Conservation (phyloP, 2,797 vertebrate genomes). For the Muscicapa comitata region DNA sequence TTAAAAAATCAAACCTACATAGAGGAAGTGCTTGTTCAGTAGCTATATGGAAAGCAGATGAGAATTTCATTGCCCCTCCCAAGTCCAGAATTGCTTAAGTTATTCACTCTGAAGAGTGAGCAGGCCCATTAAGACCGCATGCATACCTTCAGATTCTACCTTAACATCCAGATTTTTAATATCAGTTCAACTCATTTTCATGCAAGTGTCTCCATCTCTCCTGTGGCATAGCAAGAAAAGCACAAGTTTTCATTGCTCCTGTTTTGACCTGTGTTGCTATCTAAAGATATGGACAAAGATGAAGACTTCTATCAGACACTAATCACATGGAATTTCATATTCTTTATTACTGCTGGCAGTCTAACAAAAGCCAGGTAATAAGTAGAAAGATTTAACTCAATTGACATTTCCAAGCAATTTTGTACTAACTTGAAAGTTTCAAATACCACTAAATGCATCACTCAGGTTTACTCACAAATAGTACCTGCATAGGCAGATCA, state of each 20-base stretch:
- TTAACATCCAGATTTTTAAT: neutral
- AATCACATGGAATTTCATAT: neutral
- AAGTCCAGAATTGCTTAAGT: neutral
- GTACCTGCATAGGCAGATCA: neutral
- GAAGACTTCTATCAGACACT: neutral
- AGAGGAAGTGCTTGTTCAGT: neutral
- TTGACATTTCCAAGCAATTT: neutral
- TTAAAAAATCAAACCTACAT: neutral
- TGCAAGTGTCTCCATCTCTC: neutral
- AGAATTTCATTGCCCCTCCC: neutral
- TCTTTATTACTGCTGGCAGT: neutral
- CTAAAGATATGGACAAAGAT: rapidly evolving
- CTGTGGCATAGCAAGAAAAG: neutral
- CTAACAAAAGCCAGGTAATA: neutral
- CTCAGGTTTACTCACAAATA: neutral
- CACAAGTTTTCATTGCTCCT: neutral
- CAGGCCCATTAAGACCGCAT: neutral
- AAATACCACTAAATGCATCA: neutral
- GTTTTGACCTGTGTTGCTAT: neutral
- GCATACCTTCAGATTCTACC: neutral
- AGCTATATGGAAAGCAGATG: neutral
- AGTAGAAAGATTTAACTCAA: neutral
- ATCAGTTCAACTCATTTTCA: neutral
- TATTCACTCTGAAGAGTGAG: rapidly evolving
- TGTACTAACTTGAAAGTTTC: neutral